Evolutionary conservation across 2,113 vertebrate genomes (phyloP), one percentile per base, ranked within the genome.

Genomic region (Hippocampus comes): DNA sequence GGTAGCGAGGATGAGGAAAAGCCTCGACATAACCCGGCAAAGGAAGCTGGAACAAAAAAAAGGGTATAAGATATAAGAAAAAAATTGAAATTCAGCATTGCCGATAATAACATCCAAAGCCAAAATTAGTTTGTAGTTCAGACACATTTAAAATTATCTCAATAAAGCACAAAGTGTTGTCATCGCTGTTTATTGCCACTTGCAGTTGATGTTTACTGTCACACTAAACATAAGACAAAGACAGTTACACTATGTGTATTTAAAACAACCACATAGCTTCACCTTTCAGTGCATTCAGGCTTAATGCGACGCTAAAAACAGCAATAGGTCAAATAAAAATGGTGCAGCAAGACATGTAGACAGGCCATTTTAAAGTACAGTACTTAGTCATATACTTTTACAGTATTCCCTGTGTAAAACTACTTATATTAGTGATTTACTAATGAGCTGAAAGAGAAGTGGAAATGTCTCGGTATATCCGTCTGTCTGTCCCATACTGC

Each of bases 1-100:
- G 96, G 86, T 97, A 98, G 9, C 94, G 95, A 4, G 96, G 91
- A 76, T 96, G 87, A 2, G 97, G 95, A 77, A 97, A 99, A 68
- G 96, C 96, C 86, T 99, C 97, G 0, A 97, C 96, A 82, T 98
- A 99, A 46, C 97, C 97, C 0, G 97, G 97, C 6, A 98, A 92
- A 0, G 97, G 95, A 18, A 95, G 94, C 97, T 98, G 91, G 3
- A 79, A 85, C 4, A 67, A 88, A 67, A 88, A 88, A 74, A n/a
- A 38, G 34, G 34, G 34, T 38, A 38, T 38, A 6, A 1, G 67
- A 3, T 57, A 60, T 42, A 56, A 59, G 51, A 17, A 21, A 14
- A 55, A 1, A 63, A 75, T 64, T 21, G 30, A 49, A 42, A 70
- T 30, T 66, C 5, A 14, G 43, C 34, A n/a, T 66, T 57, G 56